phyloP scores from a whole-genome alignment of 2,888 invertebrate genomes.

The Pseudococcus jackbeardsleyi region DNA sequence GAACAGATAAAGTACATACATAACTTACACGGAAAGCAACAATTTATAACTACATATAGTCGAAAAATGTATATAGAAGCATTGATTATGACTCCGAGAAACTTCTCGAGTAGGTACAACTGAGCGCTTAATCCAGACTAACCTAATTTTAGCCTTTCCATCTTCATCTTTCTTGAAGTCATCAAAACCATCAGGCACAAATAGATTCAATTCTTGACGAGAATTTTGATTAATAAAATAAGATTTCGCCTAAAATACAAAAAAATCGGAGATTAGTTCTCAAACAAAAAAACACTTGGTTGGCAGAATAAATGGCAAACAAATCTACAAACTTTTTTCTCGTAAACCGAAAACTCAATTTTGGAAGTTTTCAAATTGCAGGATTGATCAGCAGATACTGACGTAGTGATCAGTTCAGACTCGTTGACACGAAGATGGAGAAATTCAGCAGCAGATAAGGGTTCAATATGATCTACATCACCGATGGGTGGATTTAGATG shows the following conservation, averaged over 20 bases:
- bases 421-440: constrained; percentile 27
- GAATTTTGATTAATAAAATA: constrained; percentile 62
- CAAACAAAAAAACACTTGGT: not conserved
- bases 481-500: constrained; percentile 57
- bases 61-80: too few species aligned
- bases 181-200: constrained; percentile 31
- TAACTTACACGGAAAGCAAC: too few species aligned
- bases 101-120: not conserved
- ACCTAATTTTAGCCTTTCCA: constrained; percentile 64
- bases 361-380: constrained; percentile 48
- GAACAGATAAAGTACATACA: not conserved
- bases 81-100: too few species aligned
- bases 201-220: constrained; percentile 41
- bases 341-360: constrained; percentile 39
- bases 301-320: not conserved
- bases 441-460: constrained; percentile 58
- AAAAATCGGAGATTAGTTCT: not conserved
- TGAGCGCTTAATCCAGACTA: not conserved
- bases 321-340: constrained; percentile 34
- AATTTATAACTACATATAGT: too few species aligned
- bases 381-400: not conserved
- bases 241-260: constrained; percentile 56
- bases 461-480: not conserved
- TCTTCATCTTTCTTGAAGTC: constrained; percentile 62
- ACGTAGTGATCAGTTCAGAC: constrained; percentile 5